Percentiles rank a stretch among this genome's conserved stretches.
phyloP scores from a whole-genome alignment of 2,888 invertebrate species.

The Poecilus cupreus region DNA sequence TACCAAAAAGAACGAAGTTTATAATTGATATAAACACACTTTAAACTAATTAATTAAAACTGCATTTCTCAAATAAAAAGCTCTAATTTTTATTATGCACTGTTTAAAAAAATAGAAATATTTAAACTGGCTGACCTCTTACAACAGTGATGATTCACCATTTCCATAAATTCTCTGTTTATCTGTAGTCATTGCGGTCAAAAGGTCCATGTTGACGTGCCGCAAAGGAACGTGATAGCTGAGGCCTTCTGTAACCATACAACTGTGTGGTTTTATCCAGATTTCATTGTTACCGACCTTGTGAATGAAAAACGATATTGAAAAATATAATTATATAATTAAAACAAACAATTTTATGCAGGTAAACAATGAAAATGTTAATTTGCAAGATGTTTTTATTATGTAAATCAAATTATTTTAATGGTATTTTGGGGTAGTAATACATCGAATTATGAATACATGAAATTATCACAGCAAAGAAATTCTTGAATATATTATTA shows the following conservation, averaged over 20 bases:
- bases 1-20: neutral
- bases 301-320: neutral
- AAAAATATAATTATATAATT: neutral
- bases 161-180: constrained; percentile 42
- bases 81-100: neutral
- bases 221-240: constrained; percentile 19
- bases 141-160: constrained; percentile 25
- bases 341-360: neutral
- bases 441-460: no score
- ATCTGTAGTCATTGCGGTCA: constrained; percentile 28
- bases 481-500: no score
- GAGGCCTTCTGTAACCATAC: neutral
- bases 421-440: no score
- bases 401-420: no score
- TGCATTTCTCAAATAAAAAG: neutral
- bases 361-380: neutral
- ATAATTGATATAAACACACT: neutral
- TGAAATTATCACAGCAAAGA: no score
- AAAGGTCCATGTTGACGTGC: neutral
- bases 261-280: neutral
- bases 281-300: neutral
- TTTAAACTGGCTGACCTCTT: constrained; percentile 29
- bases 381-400: neutral
- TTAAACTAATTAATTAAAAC: neutral
- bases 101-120: neutral